Percentiles rank a stretch among this genome's conserved stretches.
These are phyloP conservation scores for Atrichornis clamosus DNA, from an alignment of 2,113 vertebrate genomes.

Conservation along the genomic window DNA sequence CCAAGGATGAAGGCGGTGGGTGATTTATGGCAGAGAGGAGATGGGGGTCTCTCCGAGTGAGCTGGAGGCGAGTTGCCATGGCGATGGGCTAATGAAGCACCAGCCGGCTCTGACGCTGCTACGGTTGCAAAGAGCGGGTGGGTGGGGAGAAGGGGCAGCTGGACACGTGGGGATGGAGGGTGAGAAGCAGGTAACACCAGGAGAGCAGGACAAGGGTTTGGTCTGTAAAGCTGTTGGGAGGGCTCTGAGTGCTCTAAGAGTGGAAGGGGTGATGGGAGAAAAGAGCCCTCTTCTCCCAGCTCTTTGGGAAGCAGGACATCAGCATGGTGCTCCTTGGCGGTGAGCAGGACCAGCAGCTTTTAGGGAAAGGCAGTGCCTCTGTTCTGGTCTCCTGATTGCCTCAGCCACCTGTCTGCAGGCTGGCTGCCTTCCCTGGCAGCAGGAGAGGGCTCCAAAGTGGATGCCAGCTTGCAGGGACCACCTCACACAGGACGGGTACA, in stretches of 20 bases:
- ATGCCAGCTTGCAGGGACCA: background rate
- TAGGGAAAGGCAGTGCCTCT: background rate
- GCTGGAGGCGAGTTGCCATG: conserved; percentile 60
- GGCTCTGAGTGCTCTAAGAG: background rate
- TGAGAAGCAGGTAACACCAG: background rate
- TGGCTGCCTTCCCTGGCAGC: background rate
- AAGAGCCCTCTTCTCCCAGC: background rate
- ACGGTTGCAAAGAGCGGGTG: background rate
- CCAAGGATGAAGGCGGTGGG: background rate
- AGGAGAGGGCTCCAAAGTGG: background rate
- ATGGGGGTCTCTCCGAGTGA: conserved; percentile 42
- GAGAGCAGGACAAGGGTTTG: background rate
- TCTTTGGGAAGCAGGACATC: background rate
- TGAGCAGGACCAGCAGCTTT: background rate
- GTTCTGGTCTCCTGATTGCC: background rate
- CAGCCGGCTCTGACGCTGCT: conserved; percentile 16
- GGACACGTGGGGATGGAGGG: background rate
- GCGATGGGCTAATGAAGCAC: conserved; percentile 62
- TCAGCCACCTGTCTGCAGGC: background rate
- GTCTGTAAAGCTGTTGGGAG: background rate
- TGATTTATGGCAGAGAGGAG: conserved; percentile 22
- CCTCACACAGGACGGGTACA: background rate
- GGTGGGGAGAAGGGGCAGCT: background rate
- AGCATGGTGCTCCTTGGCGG: accelerated
- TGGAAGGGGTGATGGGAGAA: background rate